Evolutionary conservation across 2,797 vertebrate genomes (phyloP).

Genomic region (Pseudopleuronectes americanus): DNA sequence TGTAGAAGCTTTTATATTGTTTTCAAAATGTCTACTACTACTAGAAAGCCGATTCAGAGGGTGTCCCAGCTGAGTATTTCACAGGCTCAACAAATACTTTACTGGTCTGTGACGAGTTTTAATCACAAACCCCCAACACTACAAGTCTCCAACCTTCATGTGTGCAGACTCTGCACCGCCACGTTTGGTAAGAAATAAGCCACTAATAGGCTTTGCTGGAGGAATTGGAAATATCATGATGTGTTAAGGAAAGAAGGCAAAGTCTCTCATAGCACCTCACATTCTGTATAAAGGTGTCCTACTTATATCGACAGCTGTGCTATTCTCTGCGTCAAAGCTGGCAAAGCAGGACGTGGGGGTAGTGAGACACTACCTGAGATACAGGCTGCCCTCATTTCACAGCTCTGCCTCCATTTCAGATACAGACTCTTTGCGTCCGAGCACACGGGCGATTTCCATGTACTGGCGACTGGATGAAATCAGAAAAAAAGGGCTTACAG

Average conservation of each 20-base stretch:
- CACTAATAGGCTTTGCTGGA: constrained; percentile 46
- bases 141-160: constrained; percentile 7
- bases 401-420: constrained; percentile 47
- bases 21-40: constrained; percentile 27
- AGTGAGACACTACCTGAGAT: constrained; percentile 39
- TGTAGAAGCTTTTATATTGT: constrained; percentile 22
- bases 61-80: constrained; percentile 16
- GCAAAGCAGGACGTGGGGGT: constrained; percentile 37
- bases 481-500: constrained; percentile 45
- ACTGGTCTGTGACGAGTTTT: constrained; percentile 23
- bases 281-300: constrained; percentile 39
- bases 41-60: constrained; percentile 29
- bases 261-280: constrained; percentile 39
- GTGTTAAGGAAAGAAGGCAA: constrained; percentile 52
- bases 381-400: constrained; percentile 43
- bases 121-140: constrained; percentile 18
- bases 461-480: constrained; percentile 47
- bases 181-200: constrained; percentile 5
- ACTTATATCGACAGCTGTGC: constrained; percentile 39
- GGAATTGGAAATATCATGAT: constrained; percentile 23
- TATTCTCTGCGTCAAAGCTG: constrained; percentile 30
- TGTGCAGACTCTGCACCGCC: constrained; percentile 22
- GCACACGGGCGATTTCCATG: constrained; percentile 34
- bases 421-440: constrained; percentile 39
- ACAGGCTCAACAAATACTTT: constrained; percentile 27